These are phyloP conservation scores for Drosophila lacteicornis DNA, from an alignment of 1,140 invertebrate genomes.

Conservation along the genomic window DNA sequence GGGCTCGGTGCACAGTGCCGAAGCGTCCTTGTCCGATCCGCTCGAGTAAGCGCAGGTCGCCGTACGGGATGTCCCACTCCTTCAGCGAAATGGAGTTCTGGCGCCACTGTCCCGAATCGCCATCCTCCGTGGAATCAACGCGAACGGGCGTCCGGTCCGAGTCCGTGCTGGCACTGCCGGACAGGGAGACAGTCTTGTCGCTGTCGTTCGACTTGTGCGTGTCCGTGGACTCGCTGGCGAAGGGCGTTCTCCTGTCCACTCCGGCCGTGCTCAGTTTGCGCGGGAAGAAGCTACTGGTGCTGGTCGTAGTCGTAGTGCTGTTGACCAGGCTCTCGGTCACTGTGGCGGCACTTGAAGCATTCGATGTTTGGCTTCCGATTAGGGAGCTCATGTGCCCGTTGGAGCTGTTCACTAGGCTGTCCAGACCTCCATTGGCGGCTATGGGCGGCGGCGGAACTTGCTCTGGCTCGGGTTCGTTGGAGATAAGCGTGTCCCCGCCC, in stretches of 20 bases:
- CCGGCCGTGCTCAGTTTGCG: slow-evolving; percentile 78
- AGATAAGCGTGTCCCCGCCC: slow-evolving; percentile 46
- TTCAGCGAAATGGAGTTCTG: slow-evolving; percentile 97
- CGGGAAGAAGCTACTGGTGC: slow-evolving; percentile 69
- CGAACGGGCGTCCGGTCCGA: slow-evolving; percentile 93
- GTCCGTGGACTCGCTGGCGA: slow-evolving; percentile 87
- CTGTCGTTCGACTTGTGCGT: slow-evolving; percentile 92
- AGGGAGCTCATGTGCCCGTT: slow-evolving; percentile 54
- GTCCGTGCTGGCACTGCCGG: slow-evolving; percentile 91
- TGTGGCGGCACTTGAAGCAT: slow-evolving; percentile 52
- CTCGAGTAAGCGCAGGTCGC: slow-evolving; percentile 95
- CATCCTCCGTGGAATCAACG: slow-evolving; percentile 95
- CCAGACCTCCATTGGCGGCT: slow-evolving; percentile 15
- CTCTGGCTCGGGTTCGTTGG: slow-evolving; percentile 40
- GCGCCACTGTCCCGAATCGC: slow-evolving; percentile 89
- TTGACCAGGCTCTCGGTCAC: slow-evolving; percentile 65
- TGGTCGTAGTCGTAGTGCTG: slow-evolving; percentile 29
- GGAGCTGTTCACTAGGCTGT: slow-evolving; percentile 45
- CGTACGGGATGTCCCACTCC: slow-evolving; percentile 99
- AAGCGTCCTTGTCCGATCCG: slow-evolving; percentile 96
- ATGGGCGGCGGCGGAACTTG: slow-evolving; percentile 1
- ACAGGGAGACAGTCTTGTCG: slow-evolving; percentile 92
- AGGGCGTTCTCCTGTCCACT: slow-evolving; percentile 70
- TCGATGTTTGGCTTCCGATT: slow-evolving; percentile 61
- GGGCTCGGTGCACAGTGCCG: slow-evolving; percentile 96